phyloP scores from a whole-genome alignment of 2,888 invertebrate species.

The Drosophila differens region DNA sequence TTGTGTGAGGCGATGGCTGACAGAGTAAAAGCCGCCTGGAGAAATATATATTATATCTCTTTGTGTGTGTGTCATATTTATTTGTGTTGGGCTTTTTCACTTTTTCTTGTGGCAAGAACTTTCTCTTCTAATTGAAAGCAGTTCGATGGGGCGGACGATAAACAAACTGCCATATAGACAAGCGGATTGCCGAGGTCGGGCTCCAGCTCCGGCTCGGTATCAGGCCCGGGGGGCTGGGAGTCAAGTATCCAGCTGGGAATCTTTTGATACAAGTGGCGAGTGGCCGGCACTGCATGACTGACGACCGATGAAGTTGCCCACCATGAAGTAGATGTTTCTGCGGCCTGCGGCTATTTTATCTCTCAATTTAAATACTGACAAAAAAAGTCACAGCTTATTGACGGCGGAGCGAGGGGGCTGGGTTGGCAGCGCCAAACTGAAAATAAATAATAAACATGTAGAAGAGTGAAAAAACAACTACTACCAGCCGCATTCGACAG shows the following conservation, averaged over 20 bases:
- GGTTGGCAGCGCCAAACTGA: conserved; percentile 54
- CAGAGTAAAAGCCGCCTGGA: conserved; percentile 58
- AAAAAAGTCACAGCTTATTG: conserved; percentile 34
- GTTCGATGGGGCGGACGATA: conserved; percentile 75
- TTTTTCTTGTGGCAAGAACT: conserved; percentile 80
- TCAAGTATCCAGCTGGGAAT: conserved; percentile 58
- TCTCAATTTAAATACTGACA: conserved; percentile 62
- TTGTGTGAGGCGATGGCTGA: conserved; percentile 10
- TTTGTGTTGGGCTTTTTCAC: conserved; percentile 63
- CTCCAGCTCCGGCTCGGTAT: background rate
- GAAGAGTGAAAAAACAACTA: conserved; percentile 47
- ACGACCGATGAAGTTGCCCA: conserved; percentile 52
- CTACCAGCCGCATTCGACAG: conserved; percentile 24
- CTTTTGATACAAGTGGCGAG: conserved; percentile 50
- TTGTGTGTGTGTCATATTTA: conserved; percentile 28
- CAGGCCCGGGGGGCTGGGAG: conserved; percentile 21
- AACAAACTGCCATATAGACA: conserved; percentile 33
- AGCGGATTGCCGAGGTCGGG: conserved; percentile 14
- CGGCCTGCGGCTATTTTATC: conserved; percentile 69
- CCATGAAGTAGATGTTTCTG: conserved; percentile 52
- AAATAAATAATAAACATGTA: conserved; percentile 75
- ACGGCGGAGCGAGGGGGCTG: conserved; percentile 5
- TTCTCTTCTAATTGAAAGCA: conserved; percentile 83
- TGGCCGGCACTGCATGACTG: conserved; percentile 48
- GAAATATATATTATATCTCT: conserved; percentile 29